Percentiles rank a stretch among this genome's conserved stretches.
These are phyloP conservation scores for Meiosimyza platycephala DNA, from an alignment of 2,888 invertebrate species.

Conservation along the genomic window DNA sequence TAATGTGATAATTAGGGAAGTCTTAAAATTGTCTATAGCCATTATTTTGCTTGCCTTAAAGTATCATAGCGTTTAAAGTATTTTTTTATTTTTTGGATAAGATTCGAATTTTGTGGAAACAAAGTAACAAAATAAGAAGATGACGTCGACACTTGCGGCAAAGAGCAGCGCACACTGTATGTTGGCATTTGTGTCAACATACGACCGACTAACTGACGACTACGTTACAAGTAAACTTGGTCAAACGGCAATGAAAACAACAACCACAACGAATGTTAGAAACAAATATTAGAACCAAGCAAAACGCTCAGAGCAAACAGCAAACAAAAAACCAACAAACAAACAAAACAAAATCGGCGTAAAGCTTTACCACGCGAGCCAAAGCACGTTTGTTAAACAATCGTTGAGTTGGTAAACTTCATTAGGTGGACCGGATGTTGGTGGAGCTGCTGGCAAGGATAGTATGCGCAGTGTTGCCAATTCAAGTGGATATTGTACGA, in stretches of 20 bases:
- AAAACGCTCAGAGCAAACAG: background rate
- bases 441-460: slow-evolving; percentile 34
- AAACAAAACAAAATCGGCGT: slow-evolving; percentile 31
- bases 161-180: no score
- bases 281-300: background rate
- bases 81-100: no score
- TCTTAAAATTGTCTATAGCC: no score
- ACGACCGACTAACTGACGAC: no score
- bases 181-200: no score
- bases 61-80: no score
- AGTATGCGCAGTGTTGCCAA: slow-evolving; percentile 7
- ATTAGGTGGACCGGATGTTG: slow-evolving; percentile 50
- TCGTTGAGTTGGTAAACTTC: slow-evolving; percentile 61
- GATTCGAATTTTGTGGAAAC: no score
- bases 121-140: no score
- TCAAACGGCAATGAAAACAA: background rate
- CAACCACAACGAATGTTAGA: background rate
- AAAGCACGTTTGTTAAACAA: slow-evolving; percentile 65
- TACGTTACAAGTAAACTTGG: background rate
- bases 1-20: no score
- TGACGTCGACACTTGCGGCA: no score
- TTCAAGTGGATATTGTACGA: no score
- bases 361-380: slow-evolving; percentile 59
- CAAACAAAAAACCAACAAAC: background rate
- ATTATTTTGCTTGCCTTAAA: no score